Evolutionary conservation across 2,113 vertebrate genomes (phyloP), one percentile per base, ranked within the genome.

Genomic region (Aphyosemion australe): DNA sequence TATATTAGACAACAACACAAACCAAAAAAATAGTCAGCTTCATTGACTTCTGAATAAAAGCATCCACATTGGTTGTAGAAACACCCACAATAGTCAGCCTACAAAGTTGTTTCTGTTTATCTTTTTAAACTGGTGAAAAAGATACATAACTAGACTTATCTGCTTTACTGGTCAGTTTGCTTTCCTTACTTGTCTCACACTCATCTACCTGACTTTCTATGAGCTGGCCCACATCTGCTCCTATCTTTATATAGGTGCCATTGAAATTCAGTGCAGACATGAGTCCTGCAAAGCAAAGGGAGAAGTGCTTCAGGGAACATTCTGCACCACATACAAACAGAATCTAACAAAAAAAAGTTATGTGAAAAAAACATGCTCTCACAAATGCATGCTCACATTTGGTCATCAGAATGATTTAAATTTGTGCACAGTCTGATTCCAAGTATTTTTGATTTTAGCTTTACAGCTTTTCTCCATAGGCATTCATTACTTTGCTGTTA

Each of bases 201-300:
- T 81, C 56, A 72, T 73, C 79, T 80, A 74, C 80, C 81, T 86
- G 81, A 85, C 76, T 88, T 85, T 78, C 84, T 75, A 69, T 31
- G 51, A 84, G 82, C 72, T 75, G 78, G 71, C 78, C 82, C 83
- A 87, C 87, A 88, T 87, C 85, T 87, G 82, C 82, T 88, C 76
- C 78, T 64, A 69, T 87, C 84, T 91, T 87, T 81, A 86, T 87
- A 72, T 82, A 74, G 71, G 66, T 86, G 84, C 72, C 75, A 85
- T 89, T 89, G 82, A 89, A 88, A 90, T 91, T 89, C 88, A 82
- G 78, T 61, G 72, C 82, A 89, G 83, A 75, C 69, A 62, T 46
- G 69, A 87, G 73, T 78, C 75, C 72, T 84, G 82, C 64, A 75
- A 83, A 82, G 78, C 61, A 80, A 63, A 79, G 66, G 78, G 63